These are phyloP conservation scores for Nomada ferruginata DNA, from an alignment of 2,888 invertebrate genomes.

Conservation along the genomic window DNA sequence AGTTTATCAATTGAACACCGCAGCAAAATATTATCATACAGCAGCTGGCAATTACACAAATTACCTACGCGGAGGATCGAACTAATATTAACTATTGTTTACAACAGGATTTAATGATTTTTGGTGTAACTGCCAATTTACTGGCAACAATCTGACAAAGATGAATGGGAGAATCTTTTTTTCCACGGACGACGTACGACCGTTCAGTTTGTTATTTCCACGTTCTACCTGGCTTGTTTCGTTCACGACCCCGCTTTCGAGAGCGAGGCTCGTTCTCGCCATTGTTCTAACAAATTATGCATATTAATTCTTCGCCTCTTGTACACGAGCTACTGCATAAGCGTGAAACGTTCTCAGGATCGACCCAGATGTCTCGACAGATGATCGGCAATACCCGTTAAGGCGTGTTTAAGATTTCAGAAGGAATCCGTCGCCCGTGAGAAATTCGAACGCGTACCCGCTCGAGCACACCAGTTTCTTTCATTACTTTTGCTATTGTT, in stretches of 20 bases:
- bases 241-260: conserved; percentile 69
- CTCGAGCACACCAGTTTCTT: background rate
- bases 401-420: conserved; percentile 33
- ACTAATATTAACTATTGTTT: background rate
- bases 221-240: conserved; percentile 60
- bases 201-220: conserved; percentile 66
- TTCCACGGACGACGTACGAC: conserved; percentile 38
- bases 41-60: background rate
- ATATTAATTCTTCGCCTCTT: conserved; percentile 69
- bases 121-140: background rate
- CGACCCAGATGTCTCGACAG: conserved; percentile 64
- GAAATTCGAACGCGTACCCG: conserved; percentile 17
- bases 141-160: conserved; percentile 11
- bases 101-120: background rate
- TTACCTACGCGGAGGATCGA: background rate
- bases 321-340: conserved; percentile 55
- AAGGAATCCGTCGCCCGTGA: conserved; percentile 9
- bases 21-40: conserved; percentile 7
- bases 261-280: conserved; percentile 72
- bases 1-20: conserved; percentile 38
- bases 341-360: conserved; percentile 67
- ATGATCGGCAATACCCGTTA: conserved; percentile 65
- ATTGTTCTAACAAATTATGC: conserved; percentile 75
- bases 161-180: conserved; percentile 50
- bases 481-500: background rate